A percentile compares a stretch with the other conserved stretches of the same genome.
Conservation (phyloP, 2,797 vertebrate species). For the Pempheris klunzingeri region DNA sequence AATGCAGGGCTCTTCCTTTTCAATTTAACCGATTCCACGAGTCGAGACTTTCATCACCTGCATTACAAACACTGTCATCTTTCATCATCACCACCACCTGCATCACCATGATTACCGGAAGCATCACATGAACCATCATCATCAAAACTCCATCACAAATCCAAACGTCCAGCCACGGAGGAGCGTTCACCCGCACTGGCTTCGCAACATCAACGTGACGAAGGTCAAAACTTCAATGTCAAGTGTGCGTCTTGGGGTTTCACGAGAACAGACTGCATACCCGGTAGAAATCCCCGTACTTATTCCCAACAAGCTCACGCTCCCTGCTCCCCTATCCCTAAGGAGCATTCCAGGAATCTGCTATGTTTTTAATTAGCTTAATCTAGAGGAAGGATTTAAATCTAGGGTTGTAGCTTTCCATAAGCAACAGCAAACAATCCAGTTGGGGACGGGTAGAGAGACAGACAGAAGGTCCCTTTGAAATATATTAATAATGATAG, state of each 20-base stretch:
- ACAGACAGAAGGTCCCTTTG: constrained; percentile 31
- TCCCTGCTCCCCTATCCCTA: constrained; percentile 53
- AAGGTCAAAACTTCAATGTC: constrained; percentile 77
- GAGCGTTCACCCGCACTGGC: not conserved
- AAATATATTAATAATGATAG: constrained; percentile 20
- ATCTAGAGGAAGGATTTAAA: constrained; percentile 8
- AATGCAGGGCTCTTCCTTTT: not conserved
- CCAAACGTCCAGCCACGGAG: not conserved
- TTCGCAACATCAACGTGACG: constrained; percentile 7
- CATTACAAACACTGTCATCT: not conserved
- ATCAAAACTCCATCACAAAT: not conserved
- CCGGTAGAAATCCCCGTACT: constrained; percentile 61
- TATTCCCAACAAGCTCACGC: constrained; percentile 58
- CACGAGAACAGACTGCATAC: constrained; percentile 66
- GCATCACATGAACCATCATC: not conserved
- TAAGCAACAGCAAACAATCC: constrained; percentile 33
- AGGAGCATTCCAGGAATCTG: constrained; percentile 62
- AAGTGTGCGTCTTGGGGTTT: constrained; percentile 52
- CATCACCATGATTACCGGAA: not conserved
- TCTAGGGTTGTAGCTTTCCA: constrained; percentile 55
- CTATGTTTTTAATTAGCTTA: constrained; percentile 72
- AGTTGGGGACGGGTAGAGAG: not conserved
- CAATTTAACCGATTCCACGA: not conserved
- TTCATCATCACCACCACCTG: not conserved
- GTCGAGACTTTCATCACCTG: not conserved